Conservation (phyloP, 2,113 vertebrate genomes). For the Hystrix cristata region DNA sequence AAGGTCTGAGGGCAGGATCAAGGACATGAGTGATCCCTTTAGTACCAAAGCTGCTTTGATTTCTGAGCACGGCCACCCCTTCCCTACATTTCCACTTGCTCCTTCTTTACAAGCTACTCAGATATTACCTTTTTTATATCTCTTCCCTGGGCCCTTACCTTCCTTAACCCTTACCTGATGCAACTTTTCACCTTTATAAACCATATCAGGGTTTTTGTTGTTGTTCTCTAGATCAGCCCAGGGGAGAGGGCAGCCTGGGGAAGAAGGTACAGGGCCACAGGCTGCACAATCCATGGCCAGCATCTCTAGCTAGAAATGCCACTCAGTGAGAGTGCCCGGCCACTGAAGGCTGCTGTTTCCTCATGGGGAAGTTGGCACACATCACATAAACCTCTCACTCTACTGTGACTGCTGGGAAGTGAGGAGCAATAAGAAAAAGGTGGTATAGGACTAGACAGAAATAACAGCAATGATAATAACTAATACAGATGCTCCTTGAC, state of each 20-base stretch:
- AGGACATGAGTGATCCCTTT: not conserved
- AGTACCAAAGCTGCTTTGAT: not conserved
- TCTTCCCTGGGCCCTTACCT: not conserved
- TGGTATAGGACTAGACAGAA: not conserved
- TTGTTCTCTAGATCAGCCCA: not conserved
- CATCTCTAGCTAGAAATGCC: not conserved
- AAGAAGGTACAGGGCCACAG: not conserved
- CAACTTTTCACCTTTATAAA: not conserved
- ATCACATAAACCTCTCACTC: no score
- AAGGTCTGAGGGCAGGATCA: not conserved
- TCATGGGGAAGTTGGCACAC: not conserved
- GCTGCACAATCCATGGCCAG: no score
- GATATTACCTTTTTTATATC: not conserved
- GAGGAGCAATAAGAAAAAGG: not conserved
- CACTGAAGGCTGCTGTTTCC: not conserved
- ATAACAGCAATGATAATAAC: not conserved
- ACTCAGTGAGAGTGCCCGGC: not conserved
- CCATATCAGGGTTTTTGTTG: not conserved
- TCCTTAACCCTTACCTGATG: not conserved
- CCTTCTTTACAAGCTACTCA: not conserved
- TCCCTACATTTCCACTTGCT: not conserved
- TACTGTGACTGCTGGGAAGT: not conserved
- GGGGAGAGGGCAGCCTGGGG: not conserved
- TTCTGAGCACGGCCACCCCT: not conserved
- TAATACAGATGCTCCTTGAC: not conserved